phyloP scores from a whole-genome alignment of 2,888 invertebrate genomes.

The Platycnemis pennipes region DNA sequence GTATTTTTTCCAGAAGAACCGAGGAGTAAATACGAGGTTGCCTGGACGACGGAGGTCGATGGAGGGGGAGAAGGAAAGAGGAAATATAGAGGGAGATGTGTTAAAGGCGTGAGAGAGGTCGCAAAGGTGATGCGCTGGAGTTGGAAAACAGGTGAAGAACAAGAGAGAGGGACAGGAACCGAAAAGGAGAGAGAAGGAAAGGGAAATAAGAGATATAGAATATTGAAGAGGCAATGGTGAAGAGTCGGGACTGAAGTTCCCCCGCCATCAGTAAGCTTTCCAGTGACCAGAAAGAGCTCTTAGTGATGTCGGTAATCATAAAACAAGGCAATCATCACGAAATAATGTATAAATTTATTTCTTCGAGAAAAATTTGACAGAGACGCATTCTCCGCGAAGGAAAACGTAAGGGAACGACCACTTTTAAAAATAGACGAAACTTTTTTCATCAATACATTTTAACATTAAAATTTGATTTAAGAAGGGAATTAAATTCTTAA shows the following conservation, averaged over 20 bases:
- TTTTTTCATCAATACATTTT: no score
- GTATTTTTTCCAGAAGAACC: neutral
- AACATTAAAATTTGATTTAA: no score
- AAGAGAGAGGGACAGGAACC: neutral
- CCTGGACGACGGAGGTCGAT: neutral
- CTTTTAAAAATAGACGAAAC: no score
- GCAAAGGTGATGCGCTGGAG: neutral
- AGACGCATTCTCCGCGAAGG: no score
- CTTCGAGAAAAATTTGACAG: neutral
- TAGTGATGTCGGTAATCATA: neutral
- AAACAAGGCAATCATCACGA: neutral
- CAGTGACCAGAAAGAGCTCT: neutral
- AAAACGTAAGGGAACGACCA: no score
- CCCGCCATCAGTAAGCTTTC: neutral
- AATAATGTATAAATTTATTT: neutral
- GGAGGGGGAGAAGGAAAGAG: neutral
- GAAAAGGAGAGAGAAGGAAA: neutral
- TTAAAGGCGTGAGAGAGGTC: neutral
- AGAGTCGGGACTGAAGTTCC: neutral
- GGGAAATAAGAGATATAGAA: neutral
- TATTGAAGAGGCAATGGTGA: neutral
- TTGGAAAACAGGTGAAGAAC: neutral
- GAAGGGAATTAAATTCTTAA: no score
- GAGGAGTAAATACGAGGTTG: slow-evolving; percentile 39
- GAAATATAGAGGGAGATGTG: neutral